phyloP scores from a whole-genome alignment of 2,888 invertebrate species.

The Slavum lentiscoides region DNA sequence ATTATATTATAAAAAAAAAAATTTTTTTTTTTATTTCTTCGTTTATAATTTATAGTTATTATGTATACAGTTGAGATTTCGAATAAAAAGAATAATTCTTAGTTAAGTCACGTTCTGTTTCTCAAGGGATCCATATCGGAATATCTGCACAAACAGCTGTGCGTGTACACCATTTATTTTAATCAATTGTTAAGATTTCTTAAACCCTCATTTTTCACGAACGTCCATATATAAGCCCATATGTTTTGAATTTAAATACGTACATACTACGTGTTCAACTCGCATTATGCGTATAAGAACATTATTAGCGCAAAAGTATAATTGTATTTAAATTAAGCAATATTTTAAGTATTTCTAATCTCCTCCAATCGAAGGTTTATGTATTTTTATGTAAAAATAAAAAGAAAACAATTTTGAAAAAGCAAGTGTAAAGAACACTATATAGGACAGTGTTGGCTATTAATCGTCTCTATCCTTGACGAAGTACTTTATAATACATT shows the following conservation, averaged over 20 bases:
- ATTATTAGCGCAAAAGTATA: no score
- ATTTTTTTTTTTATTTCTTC: no score
- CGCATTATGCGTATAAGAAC: not conserved
- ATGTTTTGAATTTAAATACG: not conserved
- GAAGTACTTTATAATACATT: no score
- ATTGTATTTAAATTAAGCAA: no score
- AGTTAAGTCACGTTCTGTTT: constrained; percentile 25
- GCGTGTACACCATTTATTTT: not conserved
- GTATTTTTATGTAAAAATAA: no score
- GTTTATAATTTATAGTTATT: not conserved
- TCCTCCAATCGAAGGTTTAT: no score
- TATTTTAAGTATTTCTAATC: no score
- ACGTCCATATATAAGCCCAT: not conserved
- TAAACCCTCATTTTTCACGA: not conserved
- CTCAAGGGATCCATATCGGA: constrained; percentile 1
- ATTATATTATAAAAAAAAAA: no score
- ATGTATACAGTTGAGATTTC: not conserved
- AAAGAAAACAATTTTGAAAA: no score
- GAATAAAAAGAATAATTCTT: not conserved
- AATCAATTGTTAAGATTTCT: not conserved
- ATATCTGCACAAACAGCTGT: constrained; percentile 7
- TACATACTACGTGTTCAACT: not conserved
- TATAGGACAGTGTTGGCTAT: no score
- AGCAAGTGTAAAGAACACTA: no score
- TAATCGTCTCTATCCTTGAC: no score